phyloP scores from a whole-genome alignment of 92 coral and sea anemone species.

The Palythoa caribaeorum region DNA sequence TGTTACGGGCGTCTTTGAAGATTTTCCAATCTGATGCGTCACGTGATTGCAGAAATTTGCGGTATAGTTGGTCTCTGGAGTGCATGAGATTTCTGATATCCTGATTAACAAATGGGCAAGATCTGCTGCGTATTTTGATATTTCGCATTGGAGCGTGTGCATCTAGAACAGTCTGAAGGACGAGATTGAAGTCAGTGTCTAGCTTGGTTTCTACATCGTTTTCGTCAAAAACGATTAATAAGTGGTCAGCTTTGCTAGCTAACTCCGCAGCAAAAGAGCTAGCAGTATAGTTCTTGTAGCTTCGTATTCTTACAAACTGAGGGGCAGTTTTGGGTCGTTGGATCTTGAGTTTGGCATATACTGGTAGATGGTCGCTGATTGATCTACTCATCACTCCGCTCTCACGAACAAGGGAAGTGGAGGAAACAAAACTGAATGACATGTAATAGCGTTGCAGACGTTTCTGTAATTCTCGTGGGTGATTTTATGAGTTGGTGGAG shows the following conservation, averaged over 20 bases:
- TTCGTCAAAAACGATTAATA: background rate
- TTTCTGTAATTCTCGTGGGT: slow-evolving; percentile 11
- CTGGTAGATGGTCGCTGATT: slow-evolving; percentile 10
- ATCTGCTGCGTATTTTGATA: slow-evolving; percentile 3
- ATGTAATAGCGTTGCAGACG: background rate
- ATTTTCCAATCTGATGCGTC: background rate
- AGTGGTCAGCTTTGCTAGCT: slow-evolving; percentile 9
- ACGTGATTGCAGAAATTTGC: slow-evolving; percentile 1
- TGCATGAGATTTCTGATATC: slow-evolving; percentile 4
- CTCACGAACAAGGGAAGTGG: slow-evolving; percentile 3
- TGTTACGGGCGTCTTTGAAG: slow-evolving; percentile 9
- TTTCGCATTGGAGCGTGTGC: slow-evolving; percentile 10
- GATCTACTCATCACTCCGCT: slow-evolving; percentile 5
- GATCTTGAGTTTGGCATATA: background rate
- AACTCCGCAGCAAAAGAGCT: slow-evolving; percentile 9
- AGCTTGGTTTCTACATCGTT: background rate
- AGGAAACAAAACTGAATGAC: background rate
- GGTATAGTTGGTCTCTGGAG: background rate
- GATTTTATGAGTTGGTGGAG: slow-evolving; percentile 11
- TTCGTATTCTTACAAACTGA: background rate
- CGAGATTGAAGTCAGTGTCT: background rate
- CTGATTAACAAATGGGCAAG: slow-evolving; percentile 1
- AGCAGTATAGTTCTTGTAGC: background rate
- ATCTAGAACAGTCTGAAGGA: slow-evolving; percentile 8
- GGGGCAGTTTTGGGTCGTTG: slow-evolving; percentile 14